Evolutionary conservation across 2,113 vertebrate species (phyloP).

Genomic region (Cepphus grylle): DNA sequence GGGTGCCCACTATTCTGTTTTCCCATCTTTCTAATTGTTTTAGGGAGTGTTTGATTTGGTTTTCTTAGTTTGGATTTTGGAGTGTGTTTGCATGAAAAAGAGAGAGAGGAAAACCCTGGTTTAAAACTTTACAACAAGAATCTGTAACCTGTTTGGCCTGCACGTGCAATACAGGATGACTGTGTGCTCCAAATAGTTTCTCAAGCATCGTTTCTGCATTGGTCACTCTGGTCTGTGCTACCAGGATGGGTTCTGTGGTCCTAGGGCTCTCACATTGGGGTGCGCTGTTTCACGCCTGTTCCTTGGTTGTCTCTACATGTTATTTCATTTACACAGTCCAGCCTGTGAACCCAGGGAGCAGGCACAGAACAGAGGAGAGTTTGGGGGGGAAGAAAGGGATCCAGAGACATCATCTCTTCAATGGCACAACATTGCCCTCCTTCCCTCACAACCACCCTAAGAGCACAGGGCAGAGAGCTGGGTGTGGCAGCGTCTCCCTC

Average conservation of each 20-base stretch:
- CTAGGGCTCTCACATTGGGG: neutral
- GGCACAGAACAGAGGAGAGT: neutral
- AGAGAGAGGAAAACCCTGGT: neutral
- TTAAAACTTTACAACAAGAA: neutral
- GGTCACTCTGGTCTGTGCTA: neutral
- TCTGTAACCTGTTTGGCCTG: neutral
- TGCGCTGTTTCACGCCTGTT: neutral
- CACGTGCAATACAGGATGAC: rapidly evolving
- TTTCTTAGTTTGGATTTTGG: neutral
- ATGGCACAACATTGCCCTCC: neutral
- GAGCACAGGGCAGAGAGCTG: neutral
- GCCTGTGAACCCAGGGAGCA: neutral
- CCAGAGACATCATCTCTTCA: neutral
- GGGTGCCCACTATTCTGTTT: neutral
- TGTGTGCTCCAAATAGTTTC: neutral
- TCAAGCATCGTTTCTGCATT: neutral
- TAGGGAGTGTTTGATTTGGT: neutral
- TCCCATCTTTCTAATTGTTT: neutral
- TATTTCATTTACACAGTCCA: neutral
- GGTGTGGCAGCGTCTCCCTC: neutral
- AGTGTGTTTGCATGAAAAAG: neutral
- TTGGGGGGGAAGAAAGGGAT: neutral
- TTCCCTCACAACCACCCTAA: neutral
- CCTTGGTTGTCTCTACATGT: neutral
- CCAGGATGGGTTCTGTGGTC: neutral